Evolutionary conservation across 2,113 vertebrate species (phyloP), one percentile per base, ranked within the genome.

Genomic region (Pomatorhinus ruficollis): DNA sequence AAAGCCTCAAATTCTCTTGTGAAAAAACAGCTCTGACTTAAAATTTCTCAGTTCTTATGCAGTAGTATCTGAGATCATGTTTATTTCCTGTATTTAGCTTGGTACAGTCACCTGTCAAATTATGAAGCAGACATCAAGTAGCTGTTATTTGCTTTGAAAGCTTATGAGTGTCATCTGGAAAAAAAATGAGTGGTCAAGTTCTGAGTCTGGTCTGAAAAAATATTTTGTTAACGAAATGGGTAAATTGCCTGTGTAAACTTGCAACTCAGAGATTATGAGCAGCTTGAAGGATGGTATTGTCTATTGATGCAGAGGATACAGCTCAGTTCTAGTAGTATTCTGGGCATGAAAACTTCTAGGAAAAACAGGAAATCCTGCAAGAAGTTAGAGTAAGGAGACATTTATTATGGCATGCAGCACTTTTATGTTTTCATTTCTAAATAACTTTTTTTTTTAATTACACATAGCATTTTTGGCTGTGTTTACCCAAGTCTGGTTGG

Each of bases 281-380:
- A 77, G 47, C 54, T 82, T 97, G 79, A 97, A 96, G 5, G 87
- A 82, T 96, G 80, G 50, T 25, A 89, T 89, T 97, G 94, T 96
- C 75, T 93, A 90, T 97, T 97, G 92, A 96, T 97, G 79, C n/a
- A 74, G 59, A 90, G 79, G 75, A 35, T 84, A 78, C 44, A 91
- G 83, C 57, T 88, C 69, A 79, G 66, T 82, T 95, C 50, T 86
- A 65, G 60, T 53, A 84, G 61, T 60, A 64, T 93, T 97, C 87
- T 93, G 89, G 91, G 89, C 93, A 94, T 2, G 42, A 93, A 95
- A 93, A 84, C 66, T 82, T 97, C 83, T 90, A 95, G 84, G 80
- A 94, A 96, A 94, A 97, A 97, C 94, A 97, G 94, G 87, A 97
- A 95, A 78, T 89, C 76, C 60, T 95, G 93, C 84, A 79, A 94